Conservation (phyloP, 2,113 vertebrate species). For the Myodes glareolus region DNA sequence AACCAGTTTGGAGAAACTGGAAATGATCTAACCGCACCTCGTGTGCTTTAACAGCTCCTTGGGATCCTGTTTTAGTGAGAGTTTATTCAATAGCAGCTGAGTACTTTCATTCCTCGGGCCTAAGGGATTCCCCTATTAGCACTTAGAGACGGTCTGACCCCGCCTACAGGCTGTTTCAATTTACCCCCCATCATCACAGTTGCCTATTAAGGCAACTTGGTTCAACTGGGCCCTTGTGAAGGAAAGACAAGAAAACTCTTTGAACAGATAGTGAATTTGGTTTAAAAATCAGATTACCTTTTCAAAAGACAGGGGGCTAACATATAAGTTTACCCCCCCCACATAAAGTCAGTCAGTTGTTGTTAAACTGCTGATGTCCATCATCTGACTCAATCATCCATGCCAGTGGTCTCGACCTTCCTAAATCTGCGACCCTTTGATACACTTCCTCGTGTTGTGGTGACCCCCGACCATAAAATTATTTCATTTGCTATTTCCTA, state of each 20-base stretch:
- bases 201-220: background rate
- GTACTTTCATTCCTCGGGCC: background rate
- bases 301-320: background rate
- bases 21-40: background rate
- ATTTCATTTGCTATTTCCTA: background rate
- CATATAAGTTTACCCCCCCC: background rate
- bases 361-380: conserved; percentile 33
- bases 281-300: conserved; percentile 59
- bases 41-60: conserved; percentile 25
- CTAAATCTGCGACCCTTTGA: background rate
- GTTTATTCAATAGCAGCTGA: conserved; percentile 50
- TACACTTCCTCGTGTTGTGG: background rate
- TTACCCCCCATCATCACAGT: background rate
- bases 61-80: background rate
- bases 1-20: conserved; percentile 40
- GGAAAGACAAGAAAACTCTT: background rate
- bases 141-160: conserved; percentile 6
- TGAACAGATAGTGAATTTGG: conserved; percentile 7
- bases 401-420: background rate
- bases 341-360: conserved; percentile 47
- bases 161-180: conserved; percentile 24
- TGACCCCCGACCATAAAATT: background rate
- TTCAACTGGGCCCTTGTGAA: background rate
- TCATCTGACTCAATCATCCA: conserved; percentile 63
- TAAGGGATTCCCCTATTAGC: conserved; percentile 23